Percentiles rank a stretch among this genome's conserved stretches.
Evolutionary conservation across 2,113 vertebrate genomes (phyloP).

Genomic region (Gobio gobio): DNA sequence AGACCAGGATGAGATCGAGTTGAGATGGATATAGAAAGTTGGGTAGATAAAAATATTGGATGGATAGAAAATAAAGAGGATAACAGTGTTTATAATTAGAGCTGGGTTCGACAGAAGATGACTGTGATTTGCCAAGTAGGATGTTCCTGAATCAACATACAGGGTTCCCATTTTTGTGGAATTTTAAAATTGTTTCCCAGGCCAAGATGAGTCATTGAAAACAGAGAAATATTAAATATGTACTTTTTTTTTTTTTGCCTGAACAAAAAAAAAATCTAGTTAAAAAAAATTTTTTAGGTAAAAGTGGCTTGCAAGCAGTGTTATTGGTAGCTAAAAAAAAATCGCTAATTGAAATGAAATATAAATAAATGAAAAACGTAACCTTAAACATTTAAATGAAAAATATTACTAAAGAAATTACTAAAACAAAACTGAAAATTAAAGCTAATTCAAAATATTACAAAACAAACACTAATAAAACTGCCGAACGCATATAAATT

Average conservation of each 20-base stretch:
- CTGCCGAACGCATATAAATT: background rate
- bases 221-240: background rate
- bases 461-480: background rate
- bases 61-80: background rate
- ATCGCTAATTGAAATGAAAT: background rate
- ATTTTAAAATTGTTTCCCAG: background rate
- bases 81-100: slow-evolving; percentile 60
- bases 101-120: slow-evolving; percentile 30
- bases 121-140: background rate
- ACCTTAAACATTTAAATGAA: background rate
- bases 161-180: background rate
- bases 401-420: background rate
- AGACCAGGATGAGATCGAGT: background rate
- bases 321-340: background rate
- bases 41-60: slow-evolving; percentile 24
- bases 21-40: slow-evolving; percentile 55
- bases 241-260: background rate
- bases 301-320: background rate
- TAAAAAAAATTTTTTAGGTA: background rate
- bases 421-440: background rate
- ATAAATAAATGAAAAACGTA: background rate
- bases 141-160: background rate
- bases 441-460: background rate
- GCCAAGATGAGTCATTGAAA: background rate
- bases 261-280: background rate